Conservation (phyloP, 2,113 vertebrate species). For the Erythrocebus patas region DNA sequence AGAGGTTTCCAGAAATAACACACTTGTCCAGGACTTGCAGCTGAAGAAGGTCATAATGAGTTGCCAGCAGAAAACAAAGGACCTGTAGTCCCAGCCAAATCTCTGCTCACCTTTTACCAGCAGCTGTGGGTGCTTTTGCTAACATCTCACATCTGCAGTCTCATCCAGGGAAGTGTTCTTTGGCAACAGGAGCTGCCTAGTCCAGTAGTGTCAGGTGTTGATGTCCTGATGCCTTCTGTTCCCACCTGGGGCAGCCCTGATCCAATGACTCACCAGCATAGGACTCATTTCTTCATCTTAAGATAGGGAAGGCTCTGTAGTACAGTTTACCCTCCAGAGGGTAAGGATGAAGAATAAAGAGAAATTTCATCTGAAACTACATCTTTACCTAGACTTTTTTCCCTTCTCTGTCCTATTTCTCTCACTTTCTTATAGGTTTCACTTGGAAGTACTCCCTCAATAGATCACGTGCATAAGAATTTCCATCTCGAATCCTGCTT, state of each 20-base stretch:
- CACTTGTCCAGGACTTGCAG: background rate
- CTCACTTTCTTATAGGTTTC: background rate
- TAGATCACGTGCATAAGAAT: background rate
- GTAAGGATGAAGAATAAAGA: background rate
- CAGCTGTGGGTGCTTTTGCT: background rate
- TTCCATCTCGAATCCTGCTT: background rate
- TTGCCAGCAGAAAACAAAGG: background rate
- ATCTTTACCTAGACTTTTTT: background rate
- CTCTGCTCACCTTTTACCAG: background rate
- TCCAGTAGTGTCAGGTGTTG: background rate
- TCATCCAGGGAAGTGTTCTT: background rate
- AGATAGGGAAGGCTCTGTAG: background rate
- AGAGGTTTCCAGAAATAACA: background rate
- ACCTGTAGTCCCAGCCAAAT: background rate
- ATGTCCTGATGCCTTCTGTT: background rate
- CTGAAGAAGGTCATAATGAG: background rate
- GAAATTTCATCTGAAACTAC: background rate
- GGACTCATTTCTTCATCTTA: background rate
- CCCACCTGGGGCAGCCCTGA: background rate
- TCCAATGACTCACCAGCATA: background rate
- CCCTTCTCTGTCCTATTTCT: accelerated
- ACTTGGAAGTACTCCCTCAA: background rate
- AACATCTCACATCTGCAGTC: background rate
- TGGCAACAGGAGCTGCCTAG: background rate
- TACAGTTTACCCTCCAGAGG: no score